Evolutionary conservation across 2,797 vertebrate species (phyloP), one percentile per base, ranked within the genome.

Genomic region (Yasuhikotakia modesta): DNA sequence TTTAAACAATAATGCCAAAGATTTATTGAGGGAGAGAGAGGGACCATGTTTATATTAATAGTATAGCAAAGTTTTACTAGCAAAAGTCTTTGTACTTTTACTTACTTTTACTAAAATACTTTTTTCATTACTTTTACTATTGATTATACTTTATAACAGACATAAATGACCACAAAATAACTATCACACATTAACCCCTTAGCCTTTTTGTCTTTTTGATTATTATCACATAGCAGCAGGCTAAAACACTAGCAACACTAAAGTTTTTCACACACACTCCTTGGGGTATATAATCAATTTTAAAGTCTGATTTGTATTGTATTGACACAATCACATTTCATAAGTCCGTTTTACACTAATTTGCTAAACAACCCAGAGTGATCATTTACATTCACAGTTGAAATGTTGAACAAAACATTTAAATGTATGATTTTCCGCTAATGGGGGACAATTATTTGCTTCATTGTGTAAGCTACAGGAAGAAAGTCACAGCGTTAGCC

Each of bases 381-480:
- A 69, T 50, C 43, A 50, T 76, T 68, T 35, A 1, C 4, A 48
- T 60, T 68, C 68, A 22, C 11, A n/a, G 27, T n/a, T 4, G 35
- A 76, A 65, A 46, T 22, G 17, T 70, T 70, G 85, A 86, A 70
- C 80, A 80, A 87, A 85, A 85, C 70, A 75, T 83, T 78, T 81
- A 73, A 75, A 82, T 79, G 79, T 79, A 77, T 84, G 82, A 81
- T 86, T 88, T 82, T 81, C 82, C 75, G 79, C 86, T 85, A 87
- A 89, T 86, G 85, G 85, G 79, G 76, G 84, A 80, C 86, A 87
- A 80, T 86, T 86, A 86, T 80, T 65, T 57, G 76, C 76, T 69
- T 79, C 81, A 79, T 86, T 88, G 82, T 90, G 39, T 85, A 74
- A 84, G 71, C 86, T 84, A 80, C 82, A 81, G 85, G 85, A 35